Evolutionary conservation across 2,888 invertebrate species (phyloP).

Genomic region (Sesamia inferens): DNA sequence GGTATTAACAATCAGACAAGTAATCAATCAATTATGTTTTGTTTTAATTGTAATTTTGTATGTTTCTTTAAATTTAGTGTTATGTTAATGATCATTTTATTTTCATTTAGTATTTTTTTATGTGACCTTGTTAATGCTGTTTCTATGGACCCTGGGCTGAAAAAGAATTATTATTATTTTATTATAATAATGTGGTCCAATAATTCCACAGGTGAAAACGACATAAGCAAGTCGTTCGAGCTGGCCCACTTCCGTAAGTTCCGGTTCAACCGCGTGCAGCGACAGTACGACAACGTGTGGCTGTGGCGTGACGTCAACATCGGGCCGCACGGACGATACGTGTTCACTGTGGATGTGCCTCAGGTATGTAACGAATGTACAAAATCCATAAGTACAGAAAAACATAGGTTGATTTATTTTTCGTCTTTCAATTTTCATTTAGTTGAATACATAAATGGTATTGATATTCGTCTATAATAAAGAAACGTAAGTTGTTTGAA

Average conservation of each 20-base stretch:
- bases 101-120: too few species aligned
- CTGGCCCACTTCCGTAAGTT: constrained; percentile 94
- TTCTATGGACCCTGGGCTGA: too few species aligned
- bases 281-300: constrained; percentile 98
- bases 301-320: constrained; percentile 98
- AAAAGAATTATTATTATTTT: too few species aligned
- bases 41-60: too few species aligned
- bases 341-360: constrained; percentile 96
- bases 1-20: too few species aligned
- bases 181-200: background rate
- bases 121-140: too few species aligned
- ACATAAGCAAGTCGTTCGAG: constrained; percentile 91
- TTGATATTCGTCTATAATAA: background rate
- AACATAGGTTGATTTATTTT: too few species aligned
- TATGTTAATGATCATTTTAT: too few species aligned
- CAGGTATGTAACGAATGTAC: constrained; percentile 76
- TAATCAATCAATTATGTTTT: too few species aligned
- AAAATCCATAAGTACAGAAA: too few species aligned
- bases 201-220: constrained; percentile 85
- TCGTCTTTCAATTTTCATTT: background rate
- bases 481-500: background rate
- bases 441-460: background rate
- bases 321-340: constrained; percentile 96
- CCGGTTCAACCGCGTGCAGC: constrained; percentile 96
- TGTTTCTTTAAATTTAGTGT: too few species aligned